phyloP scores from a whole-genome alignment of 2,797 vertebrate species.

The Ptychadena robeensis region DNA sequence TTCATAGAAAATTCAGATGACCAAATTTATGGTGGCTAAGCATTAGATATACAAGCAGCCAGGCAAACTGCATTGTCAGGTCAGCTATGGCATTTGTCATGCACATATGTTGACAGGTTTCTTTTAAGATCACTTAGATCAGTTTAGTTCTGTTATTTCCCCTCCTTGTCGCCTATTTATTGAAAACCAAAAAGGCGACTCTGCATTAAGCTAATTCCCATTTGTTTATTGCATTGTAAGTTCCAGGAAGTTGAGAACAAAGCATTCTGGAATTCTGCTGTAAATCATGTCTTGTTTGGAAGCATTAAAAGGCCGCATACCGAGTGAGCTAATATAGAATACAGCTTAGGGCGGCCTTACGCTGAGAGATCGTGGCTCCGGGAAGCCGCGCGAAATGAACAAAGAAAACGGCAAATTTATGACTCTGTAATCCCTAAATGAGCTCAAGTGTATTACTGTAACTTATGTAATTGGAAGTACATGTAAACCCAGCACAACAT shows the following conservation, averaged over 20 bases:
- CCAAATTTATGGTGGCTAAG: too few species aligned
- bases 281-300: slow-evolving; percentile 44
- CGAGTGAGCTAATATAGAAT: slow-evolving; percentile 41
- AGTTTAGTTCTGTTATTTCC: too few species aligned
- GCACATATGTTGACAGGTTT: too few species aligned
- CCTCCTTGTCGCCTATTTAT: not conserved
- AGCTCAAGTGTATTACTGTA: slow-evolving; percentile 53
- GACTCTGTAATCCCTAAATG: slow-evolving; percentile 38
- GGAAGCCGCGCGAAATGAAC: slow-evolving; percentile 15
- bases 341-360: slow-evolving; percentile 14
- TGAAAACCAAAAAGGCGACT: not conserved
- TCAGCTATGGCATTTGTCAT: too few species aligned
- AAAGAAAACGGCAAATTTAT: slow-evolving; percentile 33
- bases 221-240: slow-evolving; percentile 14
- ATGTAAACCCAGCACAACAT: slow-evolving; percentile 22
- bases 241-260: slow-evolving; percentile 42
- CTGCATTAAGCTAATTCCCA: slow-evolving; percentile 10
- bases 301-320: slow-evolving; percentile 33
- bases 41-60: too few species aligned
- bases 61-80: too few species aligned
- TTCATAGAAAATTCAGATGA: too few species aligned
- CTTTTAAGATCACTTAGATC: too few species aligned
- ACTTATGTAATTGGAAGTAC: slow-evolving; percentile 36
- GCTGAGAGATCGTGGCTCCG: slow-evolving; percentile 17
- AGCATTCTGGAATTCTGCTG: slow-evolving; percentile 24